Base-by-base conservation (phyloP, 2,113 vertebrate species). In the Solenodon paradoxus region DNA sequence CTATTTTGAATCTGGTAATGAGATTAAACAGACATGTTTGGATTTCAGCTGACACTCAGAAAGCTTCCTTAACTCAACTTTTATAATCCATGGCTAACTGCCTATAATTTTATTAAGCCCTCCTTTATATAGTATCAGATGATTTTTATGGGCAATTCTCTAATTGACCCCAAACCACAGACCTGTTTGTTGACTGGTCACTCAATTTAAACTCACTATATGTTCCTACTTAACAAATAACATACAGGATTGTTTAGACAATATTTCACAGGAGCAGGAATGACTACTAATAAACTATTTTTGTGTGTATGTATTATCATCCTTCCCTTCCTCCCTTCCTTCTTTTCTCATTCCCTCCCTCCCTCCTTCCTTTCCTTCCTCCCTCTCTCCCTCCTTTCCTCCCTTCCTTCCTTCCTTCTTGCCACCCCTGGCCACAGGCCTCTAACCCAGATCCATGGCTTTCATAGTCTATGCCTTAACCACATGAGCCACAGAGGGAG, bases 71-170 rank as follows among this genome's bases (percentile, higher is more conserved):
- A 59, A 42, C 35, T 95, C 63, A 51, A 22, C 13, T 88, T 88
- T 92, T 45, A 74, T 84, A 61, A 88, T 66, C 49, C 40, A 79
- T 72, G 32, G 55, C 42, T 35, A 55, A 49, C 8, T 55, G 7
- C n/a, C 47, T 95, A 49, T 24, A 59, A 32, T 82, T 95, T 78
- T 93, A 66, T 93, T 55, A 64, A 71, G 26, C 13, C 15, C 35
- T 88, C 68, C 49, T 81, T 94, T 15, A 40, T 47, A 38, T 9
- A 79, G 35, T 69, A 55, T 38, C 35, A 92, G 68, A 35, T 80
- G 55, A 35, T 74, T 94, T 96, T 68, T 88, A 88, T 69, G 63
- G 28, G 35, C 59, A 89, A 85, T 83, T 24, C 19, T 77, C 49
- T 94, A 92, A 61, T 75, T 32, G 15, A 79, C 13, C 22, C 49